These are phyloP conservation scores for Argya squamiceps DNA, from an alignment of 2,797 vertebrate genomes.

Conservation along the genomic window DNA sequence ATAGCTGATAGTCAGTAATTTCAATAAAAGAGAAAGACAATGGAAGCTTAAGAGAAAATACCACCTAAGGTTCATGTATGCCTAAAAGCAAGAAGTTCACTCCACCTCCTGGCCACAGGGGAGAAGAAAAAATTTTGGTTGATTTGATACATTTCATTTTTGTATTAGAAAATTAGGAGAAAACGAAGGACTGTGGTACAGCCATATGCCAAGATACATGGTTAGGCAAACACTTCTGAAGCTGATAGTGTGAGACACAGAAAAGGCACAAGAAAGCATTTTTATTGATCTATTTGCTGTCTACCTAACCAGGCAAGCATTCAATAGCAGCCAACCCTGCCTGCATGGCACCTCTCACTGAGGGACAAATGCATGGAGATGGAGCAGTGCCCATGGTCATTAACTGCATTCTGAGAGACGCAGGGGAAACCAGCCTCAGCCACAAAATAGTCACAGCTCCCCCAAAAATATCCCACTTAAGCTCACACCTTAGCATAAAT, in stretches of 20 bases:
- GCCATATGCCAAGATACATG: rapidly evolving
- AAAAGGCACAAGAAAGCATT: background rate
- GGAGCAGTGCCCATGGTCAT: background rate
- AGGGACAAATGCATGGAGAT: rapidly evolving
- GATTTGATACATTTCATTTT: background rate
- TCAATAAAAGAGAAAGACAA: background rate
- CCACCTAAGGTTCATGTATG: background rate
- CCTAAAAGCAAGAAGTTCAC: background rate
- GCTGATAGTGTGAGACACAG: background rate
- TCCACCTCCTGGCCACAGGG: background rate
- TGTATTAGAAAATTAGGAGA: background rate
- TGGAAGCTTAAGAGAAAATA: background rate
- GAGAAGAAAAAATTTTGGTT: background rate
- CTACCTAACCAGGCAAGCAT: background rate
- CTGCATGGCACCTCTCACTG: rapidly evolving
- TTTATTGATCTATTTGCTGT: background rate
- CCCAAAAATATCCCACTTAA: background rate
- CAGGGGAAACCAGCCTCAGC: background rate
- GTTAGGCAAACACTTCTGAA: background rate
- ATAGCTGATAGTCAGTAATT: background rate
- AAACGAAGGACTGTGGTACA: rapidly evolving
- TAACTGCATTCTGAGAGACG: background rate
- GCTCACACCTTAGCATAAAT: rapidly evolving
- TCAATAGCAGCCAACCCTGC: background rate
- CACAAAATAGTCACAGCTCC: background rate